phyloP scores from a whole-genome alignment of 2,113 vertebrate genomes.

The Brachirus orientalis region DNA sequence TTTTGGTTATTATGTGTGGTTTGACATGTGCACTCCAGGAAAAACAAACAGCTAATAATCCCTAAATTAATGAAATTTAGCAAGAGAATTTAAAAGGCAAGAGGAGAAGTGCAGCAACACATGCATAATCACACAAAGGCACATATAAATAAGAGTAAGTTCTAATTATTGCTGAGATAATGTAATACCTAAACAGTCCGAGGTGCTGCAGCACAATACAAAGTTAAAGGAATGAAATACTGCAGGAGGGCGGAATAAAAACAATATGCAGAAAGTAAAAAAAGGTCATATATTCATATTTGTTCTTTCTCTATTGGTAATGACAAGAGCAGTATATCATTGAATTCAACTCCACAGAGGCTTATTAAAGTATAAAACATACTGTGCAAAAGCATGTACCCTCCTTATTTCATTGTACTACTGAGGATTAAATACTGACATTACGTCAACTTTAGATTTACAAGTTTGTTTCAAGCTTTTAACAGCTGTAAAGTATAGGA shows the following conservation, averaged over 20 bases:
- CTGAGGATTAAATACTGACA: not conserved
- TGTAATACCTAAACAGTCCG: not conserved
- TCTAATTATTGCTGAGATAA: not conserved
- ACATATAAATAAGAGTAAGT: not conserved
- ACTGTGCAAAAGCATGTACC: not conserved
- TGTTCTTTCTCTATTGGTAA: not conserved
- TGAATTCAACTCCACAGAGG: constrained; percentile 1
- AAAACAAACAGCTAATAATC: constrained; percentile 1
- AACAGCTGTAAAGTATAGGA: not conserved
- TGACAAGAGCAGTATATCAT: not conserved
- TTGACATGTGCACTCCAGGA: too few species aligned
- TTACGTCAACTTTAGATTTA: not conserved
- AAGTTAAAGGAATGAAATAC: not conserved
- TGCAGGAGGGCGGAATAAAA: too few species aligned
- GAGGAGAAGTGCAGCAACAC: not conserved
- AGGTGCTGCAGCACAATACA: not conserved
- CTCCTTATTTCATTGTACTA: not conserved
- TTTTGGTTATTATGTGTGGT: constrained; percentile 5
- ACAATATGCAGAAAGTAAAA: not conserved
- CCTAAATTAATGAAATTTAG: constrained; percentile 6
- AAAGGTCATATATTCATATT: not conserved
- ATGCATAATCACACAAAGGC: constrained; percentile 11
- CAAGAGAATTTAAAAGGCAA: not conserved
- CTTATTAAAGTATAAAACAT: not conserved
- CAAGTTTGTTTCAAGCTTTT: not conserved